A percentile compares a stretch with the other conserved stretches of the same genome.
phyloP scores from a whole-genome alignment of 2,888 invertebrate species.

The Drosophila peninsularis region DNA sequence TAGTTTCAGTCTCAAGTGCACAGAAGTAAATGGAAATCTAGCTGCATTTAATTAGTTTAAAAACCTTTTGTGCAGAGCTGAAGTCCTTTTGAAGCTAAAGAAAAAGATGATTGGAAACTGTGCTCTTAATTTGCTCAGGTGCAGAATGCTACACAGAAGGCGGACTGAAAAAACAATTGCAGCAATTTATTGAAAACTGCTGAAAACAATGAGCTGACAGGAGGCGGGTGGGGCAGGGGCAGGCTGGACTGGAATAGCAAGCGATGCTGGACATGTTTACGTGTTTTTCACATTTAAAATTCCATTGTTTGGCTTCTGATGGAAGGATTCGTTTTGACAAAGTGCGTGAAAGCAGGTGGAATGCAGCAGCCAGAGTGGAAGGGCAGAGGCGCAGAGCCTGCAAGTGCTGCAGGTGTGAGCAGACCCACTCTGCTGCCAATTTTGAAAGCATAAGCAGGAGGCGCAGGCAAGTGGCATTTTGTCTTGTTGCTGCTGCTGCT shows the following conservation, averaged over 20 bases:
- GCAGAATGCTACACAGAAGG: neutral
- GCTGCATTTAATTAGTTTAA: neutral
- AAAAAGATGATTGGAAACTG: neutral
- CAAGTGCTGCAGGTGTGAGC: constrained; percentile 16
- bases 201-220: constrained; percentile 10
- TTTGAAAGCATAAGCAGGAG: constrained; percentile 46
- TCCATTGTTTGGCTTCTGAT: constrained; percentile 61
- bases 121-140: neutral
- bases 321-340: constrained; percentile 40
- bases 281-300: constrained; percentile 72
- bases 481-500: constrained; percentile 42
- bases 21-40: neutral
- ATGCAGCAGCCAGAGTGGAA: constrained; percentile 10
- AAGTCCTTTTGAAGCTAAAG: neutral
- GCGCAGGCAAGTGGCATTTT: constrained; percentile 28
- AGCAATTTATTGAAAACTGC: constrained; percentile 11
- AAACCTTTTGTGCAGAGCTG: neutral
- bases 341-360: constrained; percentile 41
- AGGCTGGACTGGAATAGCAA: constrained; percentile 12
- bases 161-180: constrained; percentile 1
- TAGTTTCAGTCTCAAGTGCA: neutral
- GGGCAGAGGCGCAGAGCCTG: constrained; percentile 40
- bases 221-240: neutral
- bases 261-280: constrained; percentile 42
- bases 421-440: constrained; percentile 33